phyloP scores from a whole-genome alignment of 2,797 vertebrate genomes.

The Catostomus latipinnis region DNA sequence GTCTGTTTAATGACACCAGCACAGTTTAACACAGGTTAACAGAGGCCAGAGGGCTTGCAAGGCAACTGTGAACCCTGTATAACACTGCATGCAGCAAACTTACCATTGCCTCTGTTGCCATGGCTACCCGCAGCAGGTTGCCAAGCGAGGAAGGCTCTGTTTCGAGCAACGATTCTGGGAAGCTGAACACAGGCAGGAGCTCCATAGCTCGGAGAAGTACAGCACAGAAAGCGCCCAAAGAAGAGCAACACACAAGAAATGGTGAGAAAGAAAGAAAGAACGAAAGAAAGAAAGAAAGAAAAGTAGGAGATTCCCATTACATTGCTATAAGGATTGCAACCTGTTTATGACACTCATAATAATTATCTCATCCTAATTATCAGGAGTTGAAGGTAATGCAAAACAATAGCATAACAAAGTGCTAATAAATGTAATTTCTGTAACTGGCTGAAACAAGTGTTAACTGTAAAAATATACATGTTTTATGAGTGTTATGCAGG shows the following conservation, averaged over 20 bases:
- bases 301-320: not conserved
- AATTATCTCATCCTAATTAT: not conserved
- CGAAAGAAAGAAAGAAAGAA: slow-evolving; percentile 61
- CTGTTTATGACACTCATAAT: not conserved
- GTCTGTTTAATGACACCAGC: slow-evolving; percentile 15
- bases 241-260: slow-evolving; percentile 88
- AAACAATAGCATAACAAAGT: not conserved
- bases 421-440: not conserved
- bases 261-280: slow-evolving; percentile 75
- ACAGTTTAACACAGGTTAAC: slow-evolving; percentile 52
- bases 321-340: not conserved
- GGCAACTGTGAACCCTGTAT: slow-evolving; percentile 42
- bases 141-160: slow-evolving; percentile 93
- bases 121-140: slow-evolving; percentile 92
- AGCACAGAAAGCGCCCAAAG: slow-evolving; percentile 85
- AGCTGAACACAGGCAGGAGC: slow-evolving; percentile 88
- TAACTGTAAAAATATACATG: not conserved
- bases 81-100: slow-evolving; percentile 35
- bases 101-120: slow-evolving; percentile 85
- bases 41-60: slow-evolving; percentile 43
- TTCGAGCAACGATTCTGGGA: slow-evolving; percentile 91
- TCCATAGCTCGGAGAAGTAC: slow-evolving; percentile 86
- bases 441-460: slow-evolving; percentile 4
- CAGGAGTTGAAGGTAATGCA: not conserved
- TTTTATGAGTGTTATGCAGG: not conserved